Conservation (phyloP, 2,797 vertebrate species). For the Balearica regulorum region DNA sequence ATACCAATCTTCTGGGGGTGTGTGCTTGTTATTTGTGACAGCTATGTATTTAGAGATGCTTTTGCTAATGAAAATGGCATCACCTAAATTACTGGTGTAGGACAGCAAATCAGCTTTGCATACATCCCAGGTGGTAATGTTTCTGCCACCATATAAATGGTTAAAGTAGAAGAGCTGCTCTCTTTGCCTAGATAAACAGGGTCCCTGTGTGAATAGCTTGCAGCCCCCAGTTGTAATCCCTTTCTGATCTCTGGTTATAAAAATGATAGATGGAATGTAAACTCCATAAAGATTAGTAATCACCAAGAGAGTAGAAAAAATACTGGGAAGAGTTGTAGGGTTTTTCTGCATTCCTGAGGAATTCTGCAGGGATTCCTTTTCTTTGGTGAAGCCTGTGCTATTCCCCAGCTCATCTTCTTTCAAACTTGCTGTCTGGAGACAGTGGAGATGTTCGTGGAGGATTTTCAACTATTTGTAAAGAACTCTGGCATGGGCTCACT, state of each 20-base stretch:
- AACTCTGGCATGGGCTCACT: background rate
- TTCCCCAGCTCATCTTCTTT: background rate
- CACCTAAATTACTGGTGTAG: background rate
- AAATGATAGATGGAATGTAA: conserved; percentile 69
- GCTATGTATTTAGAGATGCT: background rate
- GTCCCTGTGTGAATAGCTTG: conserved; percentile 13
- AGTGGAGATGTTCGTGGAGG: background rate
- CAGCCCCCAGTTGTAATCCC: conserved; percentile 45
- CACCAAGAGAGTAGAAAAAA: conserved; percentile 6
- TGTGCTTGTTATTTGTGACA: background rate
- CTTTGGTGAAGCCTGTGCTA: background rate
- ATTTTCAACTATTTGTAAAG: background rate
- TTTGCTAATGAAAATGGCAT: background rate
- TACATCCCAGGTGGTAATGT: background rate
- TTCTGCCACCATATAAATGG: background rate
- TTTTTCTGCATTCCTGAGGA: conserved; percentile 57
- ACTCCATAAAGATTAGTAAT: conserved; percentile 53
- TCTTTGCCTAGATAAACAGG: conserved; percentile 44
- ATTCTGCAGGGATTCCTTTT: background rate
- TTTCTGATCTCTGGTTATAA: conserved; percentile 59
- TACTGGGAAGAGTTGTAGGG: background rate
- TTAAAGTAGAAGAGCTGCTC: conserved; percentile 21
- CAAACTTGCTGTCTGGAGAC: background rate
- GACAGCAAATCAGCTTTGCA: background rate
- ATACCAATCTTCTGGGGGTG: background rate